Percentiles rank a stretch among this genome's conserved stretches.
Evolutionary conservation across 2,888 invertebrate genomes (phyloP).

Genomic region (Capitulum mitella): DNA sequence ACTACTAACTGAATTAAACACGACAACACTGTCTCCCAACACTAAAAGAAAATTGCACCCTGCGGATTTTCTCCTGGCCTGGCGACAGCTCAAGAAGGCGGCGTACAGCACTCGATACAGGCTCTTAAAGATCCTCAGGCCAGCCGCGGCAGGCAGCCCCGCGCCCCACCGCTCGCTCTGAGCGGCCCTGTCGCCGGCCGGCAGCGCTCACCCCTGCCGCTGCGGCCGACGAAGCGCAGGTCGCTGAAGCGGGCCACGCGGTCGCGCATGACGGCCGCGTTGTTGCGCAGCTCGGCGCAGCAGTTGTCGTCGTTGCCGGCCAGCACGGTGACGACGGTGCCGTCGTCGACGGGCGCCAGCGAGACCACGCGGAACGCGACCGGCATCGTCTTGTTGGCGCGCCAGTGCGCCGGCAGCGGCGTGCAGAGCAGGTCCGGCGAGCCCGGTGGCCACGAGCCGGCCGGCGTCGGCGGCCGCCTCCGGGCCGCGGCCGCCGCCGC

Average conservation of each 20-base stretch:
- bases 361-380: slow-evolving; percentile 90
- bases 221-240: slow-evolving; percentile 90
- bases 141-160: no score
- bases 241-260: slow-evolving; percentile 97
- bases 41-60: no score
- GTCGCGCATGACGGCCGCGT: slow-evolving; percentile 92
- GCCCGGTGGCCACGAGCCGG: slow-evolving; percentile 46
- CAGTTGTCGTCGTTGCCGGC: slow-evolving; percentile 98
- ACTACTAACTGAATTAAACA: no score
- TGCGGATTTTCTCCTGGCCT: no score
- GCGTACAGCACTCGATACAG: no score
- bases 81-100: no score
- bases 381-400: slow-evolving; percentile 86
- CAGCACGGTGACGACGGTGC: slow-evolving; percentile 83
- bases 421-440: slow-evolving; percentile 52
- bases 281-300: slow-evolving; percentile 87
- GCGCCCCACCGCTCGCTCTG: no score
- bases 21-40: no score
- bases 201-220: slow-evolving; percentile 76
- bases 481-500: neutral
- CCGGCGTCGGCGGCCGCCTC: neutral
- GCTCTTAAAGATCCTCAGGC: no score
- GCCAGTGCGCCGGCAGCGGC: slow-evolving; percentile 50
- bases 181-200: neutral
- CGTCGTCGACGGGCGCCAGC: slow-evolving; percentile 84